Evolutionary conservation across 2,113 vertebrate genomes (phyloP).

Genomic region (Copsychus sechellarum): DNA sequence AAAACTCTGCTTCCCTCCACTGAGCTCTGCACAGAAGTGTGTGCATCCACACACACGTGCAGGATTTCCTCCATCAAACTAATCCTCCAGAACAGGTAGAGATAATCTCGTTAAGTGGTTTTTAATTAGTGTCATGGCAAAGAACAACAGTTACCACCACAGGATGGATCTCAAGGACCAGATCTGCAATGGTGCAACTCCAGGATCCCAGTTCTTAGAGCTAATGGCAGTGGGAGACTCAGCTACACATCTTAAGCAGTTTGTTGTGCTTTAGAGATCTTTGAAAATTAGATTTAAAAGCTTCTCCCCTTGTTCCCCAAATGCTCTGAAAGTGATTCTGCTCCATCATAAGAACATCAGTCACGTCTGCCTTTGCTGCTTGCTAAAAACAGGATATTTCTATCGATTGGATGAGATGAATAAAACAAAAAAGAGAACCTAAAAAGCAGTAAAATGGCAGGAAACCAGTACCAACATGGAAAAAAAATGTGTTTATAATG

Average conservation of each 20-base stretch:
- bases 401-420: neutral
- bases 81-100: conserved; percentile 2
- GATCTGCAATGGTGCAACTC: neutral
- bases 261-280: neutral
- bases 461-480: neutral
- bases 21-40: neutral
- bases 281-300: conserved; percentile 30
- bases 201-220: neutral
- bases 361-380: neutral
- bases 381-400: conserved; percentile 6
- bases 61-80: neutral
- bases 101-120: conserved; percentile 15
- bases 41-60: accelerated
- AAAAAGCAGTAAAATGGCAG: conserved; percentile 39
- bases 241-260: neutral
- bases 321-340: neutral
- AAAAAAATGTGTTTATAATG: conserved; percentile 35
- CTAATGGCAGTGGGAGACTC: neutral
- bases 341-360: neutral
- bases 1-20: neutral
- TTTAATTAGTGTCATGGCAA: conserved; percentile 23
- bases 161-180: neutral
- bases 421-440: conserved; percentile 32
- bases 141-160: neutral
- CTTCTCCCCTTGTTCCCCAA: neutral